Conservation (phyloP, 1,140 invertebrate genomes). For the Megalopta genalis region DNA sequence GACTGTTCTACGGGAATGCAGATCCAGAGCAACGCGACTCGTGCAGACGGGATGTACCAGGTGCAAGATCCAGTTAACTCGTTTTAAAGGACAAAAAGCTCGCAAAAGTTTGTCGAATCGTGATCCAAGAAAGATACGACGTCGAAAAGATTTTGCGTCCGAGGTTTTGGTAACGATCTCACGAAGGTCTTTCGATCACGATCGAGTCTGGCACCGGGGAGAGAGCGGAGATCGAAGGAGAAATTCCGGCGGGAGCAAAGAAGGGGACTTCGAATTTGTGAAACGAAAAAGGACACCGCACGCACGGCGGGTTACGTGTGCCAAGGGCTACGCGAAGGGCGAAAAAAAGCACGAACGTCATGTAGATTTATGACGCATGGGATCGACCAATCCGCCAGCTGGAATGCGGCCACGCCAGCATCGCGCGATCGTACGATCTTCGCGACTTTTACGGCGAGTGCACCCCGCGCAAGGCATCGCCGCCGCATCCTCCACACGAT, state of each 20-base stretch:
- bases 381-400: constrained; percentile 53
- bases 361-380: constrained; percentile 56
- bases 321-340: constrained; percentile 50
- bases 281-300: constrained; percentile 7
- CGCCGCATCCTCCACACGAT: constrained; percentile 8
- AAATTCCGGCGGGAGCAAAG: not conserved
- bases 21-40: too few relatives aligned
- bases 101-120: too few relatives aligned
- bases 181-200: not conserved
- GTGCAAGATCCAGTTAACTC: too few relatives aligned
- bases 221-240: not conserved
- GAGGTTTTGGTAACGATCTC: too few relatives aligned
- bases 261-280: constrained; percentile 12
- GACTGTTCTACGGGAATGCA: too few relatives aligned
- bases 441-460: constrained; percentile 49
- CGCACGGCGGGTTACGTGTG: constrained; percentile 30
- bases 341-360: constrained; percentile 46
- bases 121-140: too few relatives aligned
- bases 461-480: not conserved
- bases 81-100: too few relatives aligned
- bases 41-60: too few relatives aligned
- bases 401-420: constrained; percentile 60
- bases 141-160: too few relatives aligned
- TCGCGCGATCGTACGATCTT: constrained; percentile 52
- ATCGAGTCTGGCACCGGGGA: not conserved